Conservation (phyloP, 1,140 invertebrate species). For the Trichoplusia ni region DNA sequence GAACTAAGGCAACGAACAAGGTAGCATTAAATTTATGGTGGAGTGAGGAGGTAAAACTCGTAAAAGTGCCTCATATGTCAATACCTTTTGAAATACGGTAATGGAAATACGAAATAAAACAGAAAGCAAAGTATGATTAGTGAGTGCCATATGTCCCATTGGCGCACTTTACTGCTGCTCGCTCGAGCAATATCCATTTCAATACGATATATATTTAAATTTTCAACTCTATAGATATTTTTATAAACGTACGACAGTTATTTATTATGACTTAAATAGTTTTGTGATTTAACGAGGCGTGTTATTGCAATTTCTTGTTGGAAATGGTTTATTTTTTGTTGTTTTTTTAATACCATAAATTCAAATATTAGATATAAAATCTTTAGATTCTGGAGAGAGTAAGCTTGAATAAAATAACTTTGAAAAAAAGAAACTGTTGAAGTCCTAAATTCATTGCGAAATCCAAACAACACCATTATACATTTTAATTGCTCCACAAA, state of each 20-base stretch:
- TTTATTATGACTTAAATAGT: slow-evolving; percentile 1
- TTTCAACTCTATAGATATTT: slow-evolving; percentile 27
- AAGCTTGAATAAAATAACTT: too few species aligned
- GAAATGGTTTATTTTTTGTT: too few species aligned
- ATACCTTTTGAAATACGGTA: slow-evolving; percentile 80
- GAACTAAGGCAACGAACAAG: slow-evolving; percentile 49
- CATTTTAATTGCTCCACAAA: not conserved
- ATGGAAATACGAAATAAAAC: slow-evolving; percentile 81
- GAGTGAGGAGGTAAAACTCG: slow-evolving; percentile 64
- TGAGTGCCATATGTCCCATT: slow-evolving; percentile 75
- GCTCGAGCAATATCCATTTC: slow-evolving; percentile 64
- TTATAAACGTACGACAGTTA: slow-evolving; percentile 3
- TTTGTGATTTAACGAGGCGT: not conserved
- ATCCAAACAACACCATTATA: not conserved
- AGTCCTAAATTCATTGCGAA: not conserved
- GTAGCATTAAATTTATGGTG: slow-evolving; percentile 57
- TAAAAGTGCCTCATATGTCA: slow-evolving; percentile 79
- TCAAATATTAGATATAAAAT: too few species aligned
- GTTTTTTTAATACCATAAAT: too few species aligned
- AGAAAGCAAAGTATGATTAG: slow-evolving; percentile 80
- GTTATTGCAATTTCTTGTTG: too few species aligned
- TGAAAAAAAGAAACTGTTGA: too few species aligned
- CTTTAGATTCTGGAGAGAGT: too few species aligned
- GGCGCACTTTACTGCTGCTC: slow-evolving; percentile 67
- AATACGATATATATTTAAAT: slow-evolving; percentile 65